Conservation (phyloP, 2,113 vertebrate species). For the Zosterops lateralis region DNA sequence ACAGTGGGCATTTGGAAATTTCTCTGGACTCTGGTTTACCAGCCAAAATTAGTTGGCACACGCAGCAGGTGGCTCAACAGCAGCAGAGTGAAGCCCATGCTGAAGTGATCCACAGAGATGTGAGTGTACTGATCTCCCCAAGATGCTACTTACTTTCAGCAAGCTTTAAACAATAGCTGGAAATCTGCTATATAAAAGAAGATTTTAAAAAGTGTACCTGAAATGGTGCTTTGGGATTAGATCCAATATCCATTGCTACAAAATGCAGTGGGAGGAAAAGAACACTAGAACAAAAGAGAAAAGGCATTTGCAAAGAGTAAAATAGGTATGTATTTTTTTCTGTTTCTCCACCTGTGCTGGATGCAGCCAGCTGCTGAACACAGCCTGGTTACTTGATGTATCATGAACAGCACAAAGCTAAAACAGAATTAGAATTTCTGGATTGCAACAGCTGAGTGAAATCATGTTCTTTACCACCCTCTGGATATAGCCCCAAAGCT, state of each 20-base stretch:
- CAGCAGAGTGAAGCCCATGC: not conserved
- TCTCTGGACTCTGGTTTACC: not conserved
- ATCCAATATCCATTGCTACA: not conserved
- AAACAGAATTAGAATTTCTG: not conserved
- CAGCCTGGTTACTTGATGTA: not conserved
- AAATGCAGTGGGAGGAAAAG: not conserved
- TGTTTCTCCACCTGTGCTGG: not conserved
- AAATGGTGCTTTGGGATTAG: not conserved
- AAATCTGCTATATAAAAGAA: not conserved
- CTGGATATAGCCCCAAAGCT: not conserved
- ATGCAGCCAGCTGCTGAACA: not conserved
- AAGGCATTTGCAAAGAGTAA: not conserved
- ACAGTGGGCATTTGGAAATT: not conserved
- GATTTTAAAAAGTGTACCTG: not conserved
- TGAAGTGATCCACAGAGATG: not conserved
- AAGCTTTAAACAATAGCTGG: not conserved
- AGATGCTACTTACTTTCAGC: not conserved
- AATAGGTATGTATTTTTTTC: accelerated
- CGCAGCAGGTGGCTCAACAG: not conserved
- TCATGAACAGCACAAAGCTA: not conserved
- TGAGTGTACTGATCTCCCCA: not conserved
- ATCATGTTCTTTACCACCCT: not conserved
- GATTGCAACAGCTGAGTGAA: not conserved
- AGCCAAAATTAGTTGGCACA: not conserved
- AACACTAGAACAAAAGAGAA: not conserved